A percentile compares a stretch with the other conserved stretches of the same genome.
These are phyloP conservation scores for Amphipyra berbera DNA, from an alignment of 2,888 invertebrate species.

Conservation along the genomic window DNA sequence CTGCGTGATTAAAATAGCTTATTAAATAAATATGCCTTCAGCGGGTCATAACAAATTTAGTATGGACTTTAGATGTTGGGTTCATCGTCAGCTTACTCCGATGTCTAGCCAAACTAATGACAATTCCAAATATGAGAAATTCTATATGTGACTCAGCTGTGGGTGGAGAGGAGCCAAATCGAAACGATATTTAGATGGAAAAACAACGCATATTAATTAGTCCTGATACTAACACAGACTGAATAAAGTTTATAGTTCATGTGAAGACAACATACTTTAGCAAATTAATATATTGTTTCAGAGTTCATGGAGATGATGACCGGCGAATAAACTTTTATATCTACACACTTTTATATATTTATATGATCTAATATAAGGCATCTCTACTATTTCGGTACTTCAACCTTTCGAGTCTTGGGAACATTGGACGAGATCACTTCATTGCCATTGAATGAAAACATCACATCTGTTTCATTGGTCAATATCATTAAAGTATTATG, in stretches of 20 bases:
- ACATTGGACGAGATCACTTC: conserved; percentile 76
- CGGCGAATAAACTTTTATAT: conserved; percentile 92
- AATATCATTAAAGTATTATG: conserved; percentile 81
- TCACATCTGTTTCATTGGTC: conserved; percentile 72
- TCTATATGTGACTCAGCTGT: conserved; percentile 5
- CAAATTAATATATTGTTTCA: conserved; percentile 87
- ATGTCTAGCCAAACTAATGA: conserved; percentile 12
- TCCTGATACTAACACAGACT: conserved; percentile 23
- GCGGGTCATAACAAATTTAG: background rate
- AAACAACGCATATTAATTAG: conserved; percentile 27
- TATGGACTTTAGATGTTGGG: too few species aligned
- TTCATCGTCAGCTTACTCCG: background rate
- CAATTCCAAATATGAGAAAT: conserved; percentile 14
- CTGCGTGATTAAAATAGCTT: too few species aligned
- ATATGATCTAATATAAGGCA: conserved; percentile 82
- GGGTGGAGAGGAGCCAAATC: conserved; percentile 33
- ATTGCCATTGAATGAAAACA: conserved; percentile 63
- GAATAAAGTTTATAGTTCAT: conserved; percentile 4
- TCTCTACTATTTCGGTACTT: conserved; percentile 78
- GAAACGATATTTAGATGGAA: conserved; percentile 21
- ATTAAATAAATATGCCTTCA: background rate
- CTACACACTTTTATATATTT: conserved; percentile 77
- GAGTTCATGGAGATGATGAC: conserved; percentile 99
- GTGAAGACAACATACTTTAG: conserved; percentile 43
- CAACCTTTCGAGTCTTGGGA: conserved; percentile 82